Conservation (phyloP, 2,797 vertebrate genomes). For the Apogon hyalosoma region DNA sequence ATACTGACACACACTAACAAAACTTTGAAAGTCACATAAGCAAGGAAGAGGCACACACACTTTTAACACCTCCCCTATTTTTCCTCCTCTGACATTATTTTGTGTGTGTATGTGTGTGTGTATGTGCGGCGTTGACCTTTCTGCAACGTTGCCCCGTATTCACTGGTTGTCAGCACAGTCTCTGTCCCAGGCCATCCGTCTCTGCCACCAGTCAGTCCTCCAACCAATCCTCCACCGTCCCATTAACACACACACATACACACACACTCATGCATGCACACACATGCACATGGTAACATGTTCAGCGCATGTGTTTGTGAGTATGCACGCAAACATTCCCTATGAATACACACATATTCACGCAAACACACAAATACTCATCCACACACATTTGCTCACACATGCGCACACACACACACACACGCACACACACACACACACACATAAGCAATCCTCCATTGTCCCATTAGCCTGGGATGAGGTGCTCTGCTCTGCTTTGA, state of each 20-base stretch:
- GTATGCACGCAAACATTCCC: conserved; percentile 10
- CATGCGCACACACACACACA: conserved; percentile 8
- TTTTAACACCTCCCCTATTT: conserved; percentile 63
- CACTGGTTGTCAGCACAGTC: conserved; percentile 94
- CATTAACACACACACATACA: conserved; percentile 79
- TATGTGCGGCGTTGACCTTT: conserved; percentile 90
- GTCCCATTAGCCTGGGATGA: conserved; percentile 86
- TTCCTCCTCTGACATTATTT: conserved; percentile 71
- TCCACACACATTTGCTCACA: conserved; percentile 1
- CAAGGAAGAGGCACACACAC: conserved; percentile 46
- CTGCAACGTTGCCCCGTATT: conserved; percentile 94
- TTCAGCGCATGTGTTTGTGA: conserved; percentile 20
- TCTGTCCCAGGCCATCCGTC: conserved; percentile 93
- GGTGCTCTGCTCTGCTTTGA: conserved; percentile 78
- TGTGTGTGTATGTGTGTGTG: conserved; percentile 41
- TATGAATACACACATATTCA: conserved; percentile 2
- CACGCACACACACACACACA: conserved; percentile 38
- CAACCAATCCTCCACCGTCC: conserved; percentile 93
- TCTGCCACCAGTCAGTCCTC: conserved; percentile 96
- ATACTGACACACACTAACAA: conserved; percentile 49
- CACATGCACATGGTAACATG: conserved; percentile 27
- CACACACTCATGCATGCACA: conserved; percentile 15
- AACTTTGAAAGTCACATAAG: conserved; percentile 81
- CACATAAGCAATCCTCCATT: conserved; percentile 71
- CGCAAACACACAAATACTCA: conserved; percentile 8